Evolutionary conservation across 2,113 vertebrate species (phyloP).

Genomic region (Istiophorus platypterus): DNA sequence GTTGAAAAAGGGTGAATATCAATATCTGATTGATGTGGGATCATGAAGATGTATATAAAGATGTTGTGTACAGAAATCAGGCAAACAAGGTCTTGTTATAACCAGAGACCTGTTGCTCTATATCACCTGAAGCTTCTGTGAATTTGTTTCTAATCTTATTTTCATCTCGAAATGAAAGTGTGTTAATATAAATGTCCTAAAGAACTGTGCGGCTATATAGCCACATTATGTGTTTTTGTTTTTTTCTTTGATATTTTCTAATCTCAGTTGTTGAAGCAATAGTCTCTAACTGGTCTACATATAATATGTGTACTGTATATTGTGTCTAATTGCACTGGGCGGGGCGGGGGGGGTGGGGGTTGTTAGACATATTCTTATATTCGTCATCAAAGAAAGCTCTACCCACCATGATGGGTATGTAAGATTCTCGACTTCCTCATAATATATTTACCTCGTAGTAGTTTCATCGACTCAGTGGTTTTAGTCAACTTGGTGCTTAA

Average conservation of each 20-base stretch:
- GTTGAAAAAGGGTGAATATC: slow-evolving; percentile 67
- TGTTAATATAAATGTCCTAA: slow-evolving; percentile 71
- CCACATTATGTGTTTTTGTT: slow-evolving; percentile 56
- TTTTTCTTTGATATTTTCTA: slow-evolving; percentile 64
- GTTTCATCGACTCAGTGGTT: slow-evolving; percentile 65
- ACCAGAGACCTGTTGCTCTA: slow-evolving; percentile 72
- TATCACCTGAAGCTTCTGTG: slow-evolving; percentile 79
- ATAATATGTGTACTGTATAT: slow-evolving; percentile 79
- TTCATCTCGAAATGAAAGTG: slow-evolving; percentile 69
- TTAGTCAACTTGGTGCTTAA: slow-evolving; percentile 60
- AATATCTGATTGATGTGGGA: slow-evolving; percentile 60
- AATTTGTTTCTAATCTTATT: slow-evolving; percentile 76
- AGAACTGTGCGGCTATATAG: slow-evolving; percentile 57
- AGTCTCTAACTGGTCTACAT: slow-evolving; percentile 75
- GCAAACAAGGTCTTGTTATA: slow-evolving; percentile 76
- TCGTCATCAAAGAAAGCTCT: slow-evolving; percentile 58
- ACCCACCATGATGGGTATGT: slow-evolving; percentile 37
- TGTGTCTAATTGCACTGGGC: slow-evolving; percentile 76
- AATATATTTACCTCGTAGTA: slow-evolving; percentile 76
- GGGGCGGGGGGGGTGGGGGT: slow-evolving; percentile 15
- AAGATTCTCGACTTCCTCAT: slow-evolving; percentile 55
- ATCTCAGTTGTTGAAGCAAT: slow-evolving; percentile 73
- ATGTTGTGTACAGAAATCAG: slow-evolving; percentile 81
- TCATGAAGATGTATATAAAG: slow-evolving; percentile 74
- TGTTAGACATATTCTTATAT: slow-evolving; percentile 71